These are phyloP conservation scores for Cathartes aura DNA, from an alignment of 2,113 vertebrate species.

Conservation along the genomic window DNA sequence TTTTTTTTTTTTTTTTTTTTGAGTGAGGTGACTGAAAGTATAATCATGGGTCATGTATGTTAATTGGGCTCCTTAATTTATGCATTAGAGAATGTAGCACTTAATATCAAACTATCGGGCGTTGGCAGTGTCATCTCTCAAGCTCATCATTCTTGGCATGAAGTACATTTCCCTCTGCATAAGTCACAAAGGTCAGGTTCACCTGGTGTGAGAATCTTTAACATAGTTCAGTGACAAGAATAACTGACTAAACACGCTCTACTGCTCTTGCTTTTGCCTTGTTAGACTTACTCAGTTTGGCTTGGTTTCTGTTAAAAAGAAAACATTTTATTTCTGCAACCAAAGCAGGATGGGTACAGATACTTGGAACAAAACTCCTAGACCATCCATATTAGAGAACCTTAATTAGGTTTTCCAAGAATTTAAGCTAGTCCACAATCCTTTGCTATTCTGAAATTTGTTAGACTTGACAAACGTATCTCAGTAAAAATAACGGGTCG, in stretches of 20 bases:
- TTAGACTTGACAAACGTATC: not conserved
- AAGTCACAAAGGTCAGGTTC: slow-evolving; percentile 24
- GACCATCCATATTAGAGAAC: not conserved
- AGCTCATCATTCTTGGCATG: not conserved
- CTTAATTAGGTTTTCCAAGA: not conserved
- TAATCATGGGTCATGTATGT: not conserved
- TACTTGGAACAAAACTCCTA: not conserved
- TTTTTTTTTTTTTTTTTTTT: not conserved
- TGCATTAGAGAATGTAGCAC: not conserved
- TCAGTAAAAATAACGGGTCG: not conserved
- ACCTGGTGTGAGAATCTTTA: not conserved
- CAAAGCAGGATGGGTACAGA: not conserved
- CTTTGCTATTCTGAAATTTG: not conserved
- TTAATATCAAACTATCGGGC: not conserved
- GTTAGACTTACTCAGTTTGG: not conserved
- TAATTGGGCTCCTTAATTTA: slow-evolving; percentile 14
- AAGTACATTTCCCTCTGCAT: not conserved
- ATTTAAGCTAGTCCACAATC: not conserved
- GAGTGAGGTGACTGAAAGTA: not conserved
- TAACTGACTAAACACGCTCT: not conserved
- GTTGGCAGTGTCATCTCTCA: not conserved
- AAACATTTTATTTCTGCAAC: not conserved
- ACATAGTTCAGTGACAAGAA: not conserved
- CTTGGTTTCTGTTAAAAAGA: not conserved
- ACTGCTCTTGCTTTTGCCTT: not conserved